These are phyloP conservation scores for Trialeurodes vaporariorum DNA, from an alignment of 1,140 invertebrate genomes.

Conservation along the genomic window DNA sequence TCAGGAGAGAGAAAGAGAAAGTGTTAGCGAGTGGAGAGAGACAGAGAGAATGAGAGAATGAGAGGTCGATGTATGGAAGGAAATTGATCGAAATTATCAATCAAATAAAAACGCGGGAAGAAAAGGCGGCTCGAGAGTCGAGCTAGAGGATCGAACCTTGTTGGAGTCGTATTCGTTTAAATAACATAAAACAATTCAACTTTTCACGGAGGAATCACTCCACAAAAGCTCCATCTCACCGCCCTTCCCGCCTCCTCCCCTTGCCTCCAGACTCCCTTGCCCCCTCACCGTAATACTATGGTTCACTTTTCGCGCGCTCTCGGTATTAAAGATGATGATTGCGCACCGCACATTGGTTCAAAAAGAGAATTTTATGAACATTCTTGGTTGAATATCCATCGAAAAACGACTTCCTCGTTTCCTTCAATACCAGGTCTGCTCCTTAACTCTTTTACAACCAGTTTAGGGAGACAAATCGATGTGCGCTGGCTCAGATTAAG, in stretches of 20 bases:
- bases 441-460: too few relatives aligned
- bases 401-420: too few relatives aligned
- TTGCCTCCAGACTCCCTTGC: background rate
- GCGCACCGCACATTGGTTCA: too few relatives aligned
- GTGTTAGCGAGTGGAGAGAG: background rate
- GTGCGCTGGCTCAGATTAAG: too few relatives aligned
- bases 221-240: background rate
- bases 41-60: background rate
- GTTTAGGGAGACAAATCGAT: too few relatives aligned
- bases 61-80: background rate
- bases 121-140: background rate
- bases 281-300: background rate
- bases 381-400: too few relatives aligned
- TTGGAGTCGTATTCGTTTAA: slow-evolving; percentile 1
- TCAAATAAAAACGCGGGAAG: background rate
- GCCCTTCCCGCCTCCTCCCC: background rate
- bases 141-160: background rate
- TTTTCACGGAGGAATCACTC: background rate
- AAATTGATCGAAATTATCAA: slow-evolving; percentile 1
- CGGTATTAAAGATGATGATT: too few relatives aligned
- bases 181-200: background rate
- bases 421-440: too few relatives aligned
- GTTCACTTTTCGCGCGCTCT: too few relatives aligned
- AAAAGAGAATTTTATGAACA: too few relatives aligned
- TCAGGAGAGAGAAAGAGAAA: background rate